Evolutionary conservation across 35 echinoderm and acorn worm genomes (phyloP).

Genomic region (Apostichopus californicus): DNA sequence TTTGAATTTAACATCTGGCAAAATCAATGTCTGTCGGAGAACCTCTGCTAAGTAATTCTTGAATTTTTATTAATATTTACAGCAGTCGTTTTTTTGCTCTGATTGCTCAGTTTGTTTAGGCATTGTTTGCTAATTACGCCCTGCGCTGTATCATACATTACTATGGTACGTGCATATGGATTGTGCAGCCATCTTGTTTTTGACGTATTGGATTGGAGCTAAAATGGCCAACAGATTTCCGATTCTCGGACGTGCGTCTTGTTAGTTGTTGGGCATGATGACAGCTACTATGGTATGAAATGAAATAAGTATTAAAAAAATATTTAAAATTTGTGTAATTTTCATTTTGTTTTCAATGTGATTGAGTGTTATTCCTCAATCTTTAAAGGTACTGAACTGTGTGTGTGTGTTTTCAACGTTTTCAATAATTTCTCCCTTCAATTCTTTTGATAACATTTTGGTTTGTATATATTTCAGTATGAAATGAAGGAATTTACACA

Average conservation of each 20-base stretch:
- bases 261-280: not conserved
- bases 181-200: not conserved
- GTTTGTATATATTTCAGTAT: no score
- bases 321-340: no score
- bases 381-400: no score
- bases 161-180: not conserved
- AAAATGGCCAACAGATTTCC: not conserved
- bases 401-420: no score
- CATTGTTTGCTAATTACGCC: not conserved
- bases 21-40: conserved; percentile 15
- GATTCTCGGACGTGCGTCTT: not conserved
- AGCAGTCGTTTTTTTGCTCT: not conserved
- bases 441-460: no score
- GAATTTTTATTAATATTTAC: not conserved
- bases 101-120: not conserved
- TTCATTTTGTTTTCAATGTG: no score
- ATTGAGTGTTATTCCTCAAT: no score
- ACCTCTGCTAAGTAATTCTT: not conserved
- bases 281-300: not conserved
- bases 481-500: no score
- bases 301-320: not conserved
- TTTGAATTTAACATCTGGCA: conserved; percentile 19
- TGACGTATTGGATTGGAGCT: not conserved
- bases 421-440: no score
- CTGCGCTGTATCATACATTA: not conserved